Evolutionary conservation across 1,140 invertebrate genomes (phyloP).

Genomic region (Muscidifurax raptorellus): DNA sequence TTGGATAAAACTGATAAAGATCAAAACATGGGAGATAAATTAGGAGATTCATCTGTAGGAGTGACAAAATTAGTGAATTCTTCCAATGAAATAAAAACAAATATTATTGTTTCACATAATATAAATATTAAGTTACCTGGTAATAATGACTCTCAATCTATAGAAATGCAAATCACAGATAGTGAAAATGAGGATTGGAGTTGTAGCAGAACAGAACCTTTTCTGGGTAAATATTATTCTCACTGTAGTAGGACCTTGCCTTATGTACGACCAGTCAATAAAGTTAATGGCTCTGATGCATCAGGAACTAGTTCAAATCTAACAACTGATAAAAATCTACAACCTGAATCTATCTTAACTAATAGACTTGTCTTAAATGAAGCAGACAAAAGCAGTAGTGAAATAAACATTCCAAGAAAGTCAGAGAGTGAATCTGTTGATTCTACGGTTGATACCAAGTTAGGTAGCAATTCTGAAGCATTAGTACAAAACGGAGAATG

Average conservation of each 20-base stretch:
- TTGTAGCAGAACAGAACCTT: constrained; percentile 39
- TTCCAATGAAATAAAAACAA: constrained; percentile 1
- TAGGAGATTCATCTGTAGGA: background rate
- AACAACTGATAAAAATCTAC: background rate
- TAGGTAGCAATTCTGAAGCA: background rate
- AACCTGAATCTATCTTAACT: background rate
- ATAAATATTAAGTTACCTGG: background rate
- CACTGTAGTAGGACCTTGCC: constrained; percentile 48
- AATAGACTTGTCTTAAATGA: constrained; percentile 3
- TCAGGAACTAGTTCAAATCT: background rate
- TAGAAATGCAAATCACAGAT: background rate
- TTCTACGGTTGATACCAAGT: background rate
- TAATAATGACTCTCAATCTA: background rate
- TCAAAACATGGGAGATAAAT: background rate
- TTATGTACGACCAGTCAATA: constrained; percentile 16
- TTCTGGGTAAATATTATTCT: constrained; percentile 20
- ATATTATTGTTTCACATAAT: background rate
- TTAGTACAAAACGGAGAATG: constrained; percentile 42
- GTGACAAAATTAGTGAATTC: background rate
- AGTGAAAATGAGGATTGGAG: constrained; percentile 24
- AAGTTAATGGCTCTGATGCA: background rate
- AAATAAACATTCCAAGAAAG: constrained; percentile 23
- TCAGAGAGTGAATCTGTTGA: constrained; percentile 6
- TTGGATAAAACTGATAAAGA: background rate
- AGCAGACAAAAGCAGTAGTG: background rate